These are phyloP conservation scores for roundworm (Caenorhabditis elegans) DNA, from an alignment of 1,140 invertebrate species.

Conservation along the genomic window WBcel235 BX284604.4:8477501-8478000, in stretches of 20 bases:
- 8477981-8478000: too few species aligned
- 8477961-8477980: background rate
- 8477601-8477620: slow-evolving; percentile 53
- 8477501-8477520: too few species aligned
- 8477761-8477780: slow-evolving; percentile 56
- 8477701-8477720: slow-evolving; percentile 64
- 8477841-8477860: slow-evolving; percentile 12
- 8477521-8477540: slow-evolving; percentile 58
- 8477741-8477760: slow-evolving; percentile 54
- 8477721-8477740: slow-evolving; percentile 55
- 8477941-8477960: background rate
- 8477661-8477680: too few species aligned
- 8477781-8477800: slow-evolving; percentile 54
- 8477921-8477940: slow-evolving; percentile 54
- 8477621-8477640: background rate
- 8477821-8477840: slow-evolving; percentile 34
- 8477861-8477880: slow-evolving; percentile 58
- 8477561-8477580: slow-evolving; percentile 59
- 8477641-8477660: too few species aligned
- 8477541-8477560: slow-evolving; percentile 59
- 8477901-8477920: slow-evolving; percentile 60
- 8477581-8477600: slow-evolving; percentile 62
- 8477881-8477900: slow-evolving; percentile 59
- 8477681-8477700: slow-evolving; percentile 61
- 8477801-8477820: slow-evolving; percentile 53